phyloP scores from a whole-genome alignment of 64 coral and sea anemone genomes.

The Montipora capricornis region DNA sequence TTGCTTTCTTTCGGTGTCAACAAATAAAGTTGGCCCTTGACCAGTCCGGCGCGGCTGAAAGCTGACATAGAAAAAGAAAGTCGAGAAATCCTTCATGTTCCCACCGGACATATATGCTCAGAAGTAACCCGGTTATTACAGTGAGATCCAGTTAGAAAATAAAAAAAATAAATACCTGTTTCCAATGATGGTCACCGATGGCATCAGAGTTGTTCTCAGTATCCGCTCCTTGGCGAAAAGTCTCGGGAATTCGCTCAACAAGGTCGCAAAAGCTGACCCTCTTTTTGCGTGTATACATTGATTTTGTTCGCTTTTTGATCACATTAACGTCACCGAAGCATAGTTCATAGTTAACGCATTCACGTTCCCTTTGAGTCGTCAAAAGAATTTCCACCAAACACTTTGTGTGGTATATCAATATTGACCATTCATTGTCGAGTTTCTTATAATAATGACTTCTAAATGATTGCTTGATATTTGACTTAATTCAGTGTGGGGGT shows the following conservation, averaged over 20 bases:
- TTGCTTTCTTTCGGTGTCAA: neutral
- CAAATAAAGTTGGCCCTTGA: neutral
- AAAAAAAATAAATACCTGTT: slow-evolving; percentile 23
- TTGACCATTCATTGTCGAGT: slow-evolving; percentile 26
- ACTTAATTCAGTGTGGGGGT: neutral
- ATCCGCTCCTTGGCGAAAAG: slow-evolving; percentile 1
- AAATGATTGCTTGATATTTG: slow-evolving; percentile 3
- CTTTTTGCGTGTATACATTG: neutral
- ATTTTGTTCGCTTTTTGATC: neutral
- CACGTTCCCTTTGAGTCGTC: neutral
- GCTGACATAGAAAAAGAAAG: neutral
- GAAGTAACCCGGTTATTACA: neutral
- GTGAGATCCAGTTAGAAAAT: neutral
- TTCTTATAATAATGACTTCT: slow-evolving; percentile 4
- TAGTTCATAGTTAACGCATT: neutral
- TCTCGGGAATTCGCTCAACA: slow-evolving; percentile 27
- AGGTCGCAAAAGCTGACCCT: slow-evolving; percentile 19
- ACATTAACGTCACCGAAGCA: neutral
- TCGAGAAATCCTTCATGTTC: neutral
- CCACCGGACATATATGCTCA: neutral
- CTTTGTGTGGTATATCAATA: slow-evolving; percentile 18
- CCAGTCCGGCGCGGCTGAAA: neutral
- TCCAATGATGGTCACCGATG: neutral
- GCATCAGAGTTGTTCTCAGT: neutral
- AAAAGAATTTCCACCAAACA: slow-evolving; percentile 17